Base-by-base conservation (phyloP, 2,888 invertebrate genomes). In the Philaethria dido region DNA sequence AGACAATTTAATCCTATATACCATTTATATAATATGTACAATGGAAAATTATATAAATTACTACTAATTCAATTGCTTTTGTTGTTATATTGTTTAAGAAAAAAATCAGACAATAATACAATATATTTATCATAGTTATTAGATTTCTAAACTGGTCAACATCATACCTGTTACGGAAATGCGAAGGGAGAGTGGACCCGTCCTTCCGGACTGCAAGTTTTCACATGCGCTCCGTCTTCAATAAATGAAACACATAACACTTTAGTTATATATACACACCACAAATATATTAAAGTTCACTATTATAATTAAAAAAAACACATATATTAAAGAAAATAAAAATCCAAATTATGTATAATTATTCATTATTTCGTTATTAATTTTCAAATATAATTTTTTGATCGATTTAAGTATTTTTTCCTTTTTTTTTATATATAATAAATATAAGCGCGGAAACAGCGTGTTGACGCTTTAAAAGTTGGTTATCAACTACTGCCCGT, bases 111-210 rank as follows among this genome's bases (percentile, higher is more conserved):
- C 18, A 52, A 29, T 29, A 42, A 29, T 44, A 16, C 4, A 22
- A 18, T 14, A 54, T 8, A 54, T 33, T 25, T 42, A 29, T 25
- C 16, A 63, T 54, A 54, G 48, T 44, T 64, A 59, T 66, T 25
- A 47, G 50, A 64, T 67, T 69, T 68, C 64, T 64, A 70, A 68
- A 66, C 63, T 64, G 45, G 64, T 55, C 64, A 68, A 33, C 45
- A 64, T 70, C 70, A 73, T 85, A 90, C 90, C 90, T 89, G 82
- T 86, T 80, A 75, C 80, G 77, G 81, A 84, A 85, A 77, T 74
- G 72, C 79, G 77, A 78, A 83, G 79, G 83, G 80, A 83, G 82
- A 80, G 80, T 73, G 71, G 79, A 84, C 84, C 85, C 83, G 85
- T 82, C 82, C 81, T 83, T 83, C 81, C 83, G 84, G 83, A 78